Conservation (phyloP, 2,888 invertebrate species). For the Ochropacha duplaris region DNA sequence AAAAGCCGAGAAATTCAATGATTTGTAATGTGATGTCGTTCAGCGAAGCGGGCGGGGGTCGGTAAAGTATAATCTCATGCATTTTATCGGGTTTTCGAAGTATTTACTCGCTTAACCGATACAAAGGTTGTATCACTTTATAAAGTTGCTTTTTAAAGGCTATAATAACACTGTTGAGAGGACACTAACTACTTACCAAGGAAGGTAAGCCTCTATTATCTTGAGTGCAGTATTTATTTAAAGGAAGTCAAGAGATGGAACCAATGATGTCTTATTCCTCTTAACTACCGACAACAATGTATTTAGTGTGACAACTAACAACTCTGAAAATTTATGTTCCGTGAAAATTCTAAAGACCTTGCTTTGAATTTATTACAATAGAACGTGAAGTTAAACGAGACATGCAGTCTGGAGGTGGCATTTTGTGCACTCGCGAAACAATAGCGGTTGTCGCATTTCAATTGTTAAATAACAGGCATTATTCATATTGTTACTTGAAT, state of each 20-base stretch:
- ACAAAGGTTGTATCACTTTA: constrained; percentile 38
- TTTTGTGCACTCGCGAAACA: constrained; percentile 17
- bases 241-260: constrained; percentile 34
- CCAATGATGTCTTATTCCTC: constrained; percentile 50
- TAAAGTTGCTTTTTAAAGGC: constrained; percentile 41
- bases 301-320: constrained; percentile 37
- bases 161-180: constrained; percentile 46
- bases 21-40: no score
- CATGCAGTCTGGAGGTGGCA: constrained; percentile 17
- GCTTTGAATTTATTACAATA: constrained; percentile 28
- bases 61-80: constrained; percentile 23
- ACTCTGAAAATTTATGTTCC: constrained; percentile 59
- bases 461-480: constrained; percentile 25
- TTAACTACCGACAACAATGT: constrained; percentile 58
- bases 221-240: constrained; percentile 39
- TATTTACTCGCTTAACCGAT: constrained; percentile 29
- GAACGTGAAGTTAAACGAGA: constrained; percentile 23
- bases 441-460: constrained; percentile 24
- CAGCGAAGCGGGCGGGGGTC: no score
- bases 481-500: constrained; percentile 33
- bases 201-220: constrained; percentile 15
- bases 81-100: constrained; percentile 29
- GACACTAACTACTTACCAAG: constrained; percentile 37
- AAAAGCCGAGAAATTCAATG: no score
- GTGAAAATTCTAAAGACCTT: constrained; percentile 25